phyloP scores from a whole-genome alignment of 2,113 vertebrate genomes.

The Phocoena phocoena region DNA sequence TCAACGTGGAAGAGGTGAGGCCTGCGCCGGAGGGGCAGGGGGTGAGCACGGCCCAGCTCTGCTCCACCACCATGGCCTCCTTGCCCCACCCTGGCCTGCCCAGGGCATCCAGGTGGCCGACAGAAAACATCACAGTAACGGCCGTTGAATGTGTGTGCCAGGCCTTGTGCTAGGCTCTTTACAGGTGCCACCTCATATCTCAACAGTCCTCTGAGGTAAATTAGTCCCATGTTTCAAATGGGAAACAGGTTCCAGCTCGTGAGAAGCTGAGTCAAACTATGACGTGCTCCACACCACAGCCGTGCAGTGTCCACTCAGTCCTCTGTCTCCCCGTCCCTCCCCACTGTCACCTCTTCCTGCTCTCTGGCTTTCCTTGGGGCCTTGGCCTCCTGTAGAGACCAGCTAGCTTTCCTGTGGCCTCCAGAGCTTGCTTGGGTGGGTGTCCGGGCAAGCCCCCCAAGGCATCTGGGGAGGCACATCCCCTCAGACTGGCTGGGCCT shows the following conservation, averaged over 20 bases:
- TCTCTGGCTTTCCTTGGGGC: neutral
- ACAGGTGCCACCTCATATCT: neutral
- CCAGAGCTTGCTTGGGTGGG: neutral
- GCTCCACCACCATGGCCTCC: fast-evolving
- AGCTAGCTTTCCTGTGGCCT: neutral
- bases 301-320: neutral
- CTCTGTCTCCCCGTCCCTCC: neutral
- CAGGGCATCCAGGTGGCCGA: neutral
- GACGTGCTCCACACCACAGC: neutral
- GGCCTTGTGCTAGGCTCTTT: neutral
- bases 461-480: neutral
- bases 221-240: neutral
- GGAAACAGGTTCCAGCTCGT: neutral
- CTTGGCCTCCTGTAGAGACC: neutral
- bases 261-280: neutral
- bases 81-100: neutral
- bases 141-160: neutral
- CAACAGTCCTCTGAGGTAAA: neutral
- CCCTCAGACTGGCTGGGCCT: neutral
- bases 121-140: neutral
- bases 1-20: conserved; percentile 97
- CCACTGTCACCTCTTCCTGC: neutral
- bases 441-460: neutral
- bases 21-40: fast-evolving
- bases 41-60: fast-evolving